These are phyloP conservation scores for Crocuta crocuta DNA, from an alignment of 2,113 vertebrate species.

Conservation along the genomic window DNA sequence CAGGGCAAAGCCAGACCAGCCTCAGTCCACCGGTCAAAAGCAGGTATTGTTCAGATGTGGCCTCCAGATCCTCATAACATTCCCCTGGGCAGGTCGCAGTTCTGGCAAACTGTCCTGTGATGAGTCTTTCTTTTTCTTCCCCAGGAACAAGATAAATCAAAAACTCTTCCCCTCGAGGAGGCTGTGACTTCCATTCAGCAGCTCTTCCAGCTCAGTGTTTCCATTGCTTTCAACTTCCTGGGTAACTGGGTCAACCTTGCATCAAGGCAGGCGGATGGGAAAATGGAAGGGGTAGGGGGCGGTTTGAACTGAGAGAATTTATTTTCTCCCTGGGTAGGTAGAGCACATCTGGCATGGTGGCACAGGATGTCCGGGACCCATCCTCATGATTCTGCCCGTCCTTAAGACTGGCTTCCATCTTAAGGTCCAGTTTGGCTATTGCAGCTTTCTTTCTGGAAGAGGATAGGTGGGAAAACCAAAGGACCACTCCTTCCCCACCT, in stretches of 20 bases:
- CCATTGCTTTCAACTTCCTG: constrained; percentile 96
- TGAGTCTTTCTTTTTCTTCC: constrained; percentile 61
- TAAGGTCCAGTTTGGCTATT: background rate
- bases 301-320: background rate
- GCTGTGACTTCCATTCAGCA: constrained; percentile 89
- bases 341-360: background rate
- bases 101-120: background rate
- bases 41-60: constrained; percentile 68
- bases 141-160: constrained; percentile 83
- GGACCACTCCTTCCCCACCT: background rate
- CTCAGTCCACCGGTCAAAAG: constrained; percentile 19
- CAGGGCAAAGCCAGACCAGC: background rate
- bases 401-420: background rate
- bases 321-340: background rate
- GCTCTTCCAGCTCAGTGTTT: constrained; percentile 89
- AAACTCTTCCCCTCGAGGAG: constrained; percentile 85
- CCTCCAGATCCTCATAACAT: background rate
- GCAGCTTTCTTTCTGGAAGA: background rate
- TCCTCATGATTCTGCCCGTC: background rate
- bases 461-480: background rate
- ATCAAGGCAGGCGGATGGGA: constrained; percentile 9
- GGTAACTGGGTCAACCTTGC: constrained; percentile 87
- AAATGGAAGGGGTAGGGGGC: background rate
- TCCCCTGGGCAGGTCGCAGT: background rate
- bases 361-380: background rate